These are phyloP conservation scores for Lithosia quadra DNA, from an alignment of 2,888 invertebrate species.

Conservation along the genomic window DNA sequence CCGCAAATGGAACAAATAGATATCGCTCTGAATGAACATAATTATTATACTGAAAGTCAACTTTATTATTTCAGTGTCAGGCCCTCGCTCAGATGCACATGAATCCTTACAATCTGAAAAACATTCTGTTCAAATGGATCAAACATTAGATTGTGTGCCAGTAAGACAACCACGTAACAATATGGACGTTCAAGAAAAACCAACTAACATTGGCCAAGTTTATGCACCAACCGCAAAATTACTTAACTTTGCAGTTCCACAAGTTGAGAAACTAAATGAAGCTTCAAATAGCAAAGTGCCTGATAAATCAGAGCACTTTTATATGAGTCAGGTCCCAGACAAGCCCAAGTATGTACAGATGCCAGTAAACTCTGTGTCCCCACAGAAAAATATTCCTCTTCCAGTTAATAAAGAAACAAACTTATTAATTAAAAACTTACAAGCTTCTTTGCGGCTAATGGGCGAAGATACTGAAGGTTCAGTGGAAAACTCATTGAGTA, in stretches of 20 bases:
- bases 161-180: conserved; percentile 70
- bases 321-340: conserved; percentile 45
- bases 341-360: conserved; percentile 49
- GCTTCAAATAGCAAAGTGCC: conserved; percentile 29
- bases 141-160: conserved; percentile 74
- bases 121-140: conserved; percentile 62
- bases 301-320: conserved; percentile 41
- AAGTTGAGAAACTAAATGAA: conserved; percentile 30
- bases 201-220: conserved; percentile 36
- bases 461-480: conserved; percentile 71
- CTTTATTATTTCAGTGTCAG: conserved; percentile 52
- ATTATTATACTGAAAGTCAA: not conserved
- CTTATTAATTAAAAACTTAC: conserved; percentile 65
- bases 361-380: conserved; percentile 42
- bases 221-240: conserved; percentile 39
- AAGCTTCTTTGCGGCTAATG: conserved; percentile 60
- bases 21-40: too few relatives aligned
- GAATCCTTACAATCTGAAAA: conserved; percentile 49
- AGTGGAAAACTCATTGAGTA: conserved; percentile 74
- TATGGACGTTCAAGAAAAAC: conserved; percentile 49
- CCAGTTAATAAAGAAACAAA: conserved; percentile 60
- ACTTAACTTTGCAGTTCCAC: conserved; percentile 15
- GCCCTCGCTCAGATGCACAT: conserved; percentile 30
- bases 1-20: too few relatives aligned
- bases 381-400: conserved; percentile 47